Evolutionary conservation across 2,113 vertebrate species (phyloP), one percentile per base, ranked within the genome.

Genomic region (Andinoacara biseriatus): DNA sequence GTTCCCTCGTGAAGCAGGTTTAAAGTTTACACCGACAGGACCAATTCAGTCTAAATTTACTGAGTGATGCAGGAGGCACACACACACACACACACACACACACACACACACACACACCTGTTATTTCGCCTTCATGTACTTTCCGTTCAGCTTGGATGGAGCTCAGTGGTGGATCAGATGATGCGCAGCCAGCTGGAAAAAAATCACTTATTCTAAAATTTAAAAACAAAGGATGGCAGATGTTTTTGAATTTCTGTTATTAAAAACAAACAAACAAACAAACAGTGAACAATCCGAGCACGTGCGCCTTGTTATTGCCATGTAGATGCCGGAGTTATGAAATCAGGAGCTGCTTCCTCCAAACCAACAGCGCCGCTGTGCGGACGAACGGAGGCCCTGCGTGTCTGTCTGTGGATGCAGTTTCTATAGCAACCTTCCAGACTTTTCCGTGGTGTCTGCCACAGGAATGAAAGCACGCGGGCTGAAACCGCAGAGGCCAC

Each of bases 371-470:
- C 93, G 89, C 88, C 94, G 86, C 94, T 77, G 82, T 58, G 82
- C 89, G 95, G 94, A 84, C 69, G 85, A 62, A 59, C 54, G 8
- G 76, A 22, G 67, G 43, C 85, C 61, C 89, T 93, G 91, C 85
- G 84, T 56, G 86, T 83, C 87, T 91, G 5, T 91, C 58, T 7
- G 35, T 33, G 86, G 90, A 94, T 83, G 90, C 93, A 90, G 97
- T 98, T 98, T 96, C 97, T 93, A 94, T 98, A 96, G 97, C 97
- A 98, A 97, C 97, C 95, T 95, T 94, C 95, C 91, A 97, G 94
- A 95, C 94, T 87, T 94, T 96, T 95, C 94, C 93, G 89, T 78
- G 61, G 87, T 10, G 86, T 91, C 85, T 91, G 87, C 76, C 76
- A 74, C 78, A 43, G 86, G 78, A 63, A 14, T 24, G 46, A 88